phyloP scores from a whole-genome alignment of 2,113 vertebrate species.

The Hystrix cristata region DNA sequence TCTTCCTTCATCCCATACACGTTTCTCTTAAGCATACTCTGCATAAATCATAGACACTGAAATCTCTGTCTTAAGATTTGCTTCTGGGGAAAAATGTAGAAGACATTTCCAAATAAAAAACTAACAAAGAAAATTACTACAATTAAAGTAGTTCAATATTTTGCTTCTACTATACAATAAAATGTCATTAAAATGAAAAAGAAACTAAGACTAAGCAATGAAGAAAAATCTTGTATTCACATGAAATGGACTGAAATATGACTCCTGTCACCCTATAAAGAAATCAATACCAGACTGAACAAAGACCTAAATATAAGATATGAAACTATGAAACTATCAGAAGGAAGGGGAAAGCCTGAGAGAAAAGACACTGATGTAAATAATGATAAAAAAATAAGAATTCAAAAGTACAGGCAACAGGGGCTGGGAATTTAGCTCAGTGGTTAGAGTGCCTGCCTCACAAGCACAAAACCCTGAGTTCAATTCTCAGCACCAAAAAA shows the following conservation, averaged over 20 bases:
- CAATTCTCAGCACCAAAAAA: too few relatives aligned
- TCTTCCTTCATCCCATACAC: background rate
- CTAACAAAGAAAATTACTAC: background rate
- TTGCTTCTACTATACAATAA: constrained; percentile 16
- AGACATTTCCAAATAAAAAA: constrained; percentile 34
- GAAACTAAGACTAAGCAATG: background rate
- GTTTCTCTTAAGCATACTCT: background rate
- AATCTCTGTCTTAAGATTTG: background rate
- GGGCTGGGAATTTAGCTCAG: too few relatives aligned
- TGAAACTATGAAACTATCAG: background rate
- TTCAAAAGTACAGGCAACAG: background rate
- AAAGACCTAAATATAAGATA: background rate
- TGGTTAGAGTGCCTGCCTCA: too few relatives aligned
- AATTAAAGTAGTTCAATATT: constrained; percentile 17
- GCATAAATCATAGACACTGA: background rate
- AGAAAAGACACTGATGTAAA: background rate
- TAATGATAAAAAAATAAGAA: background rate
- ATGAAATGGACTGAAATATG: background rate
- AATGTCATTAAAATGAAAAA: background rate
- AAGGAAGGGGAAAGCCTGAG: background rate
- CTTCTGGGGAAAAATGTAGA: background rate
- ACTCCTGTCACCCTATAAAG: background rate
- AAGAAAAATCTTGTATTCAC: background rate
- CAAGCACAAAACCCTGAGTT: too few relatives aligned
- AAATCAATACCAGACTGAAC: background rate